Evolutionary conservation across 2,113 vertebrate genomes (phyloP), one percentile per base, ranked within the genome.

Genomic region (Seriola quinqueradiata): DNA sequence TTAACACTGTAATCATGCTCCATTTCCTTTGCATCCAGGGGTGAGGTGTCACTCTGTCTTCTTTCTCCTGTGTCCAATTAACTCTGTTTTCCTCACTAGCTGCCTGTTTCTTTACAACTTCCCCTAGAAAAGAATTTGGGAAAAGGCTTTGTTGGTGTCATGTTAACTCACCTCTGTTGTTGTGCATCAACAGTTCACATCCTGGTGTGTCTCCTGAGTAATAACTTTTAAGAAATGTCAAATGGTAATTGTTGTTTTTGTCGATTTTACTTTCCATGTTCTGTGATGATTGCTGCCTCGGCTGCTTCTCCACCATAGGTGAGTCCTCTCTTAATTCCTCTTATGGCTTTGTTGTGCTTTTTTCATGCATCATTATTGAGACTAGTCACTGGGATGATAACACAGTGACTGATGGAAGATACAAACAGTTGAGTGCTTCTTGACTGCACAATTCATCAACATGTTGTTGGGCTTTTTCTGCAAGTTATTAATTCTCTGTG

Each of bases 241-340:
- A 57, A 77, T 87, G 11, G 14, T 87, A 85, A 88, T 82, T 75
- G 44, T 69, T 69, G 2, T 80, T 79, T 87, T 60, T 81, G 38
- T 90, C 4, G 12, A 46, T 77, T 80, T 82, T 80, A 32, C 74
- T 83, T 90, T 90, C 19, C 81, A 94, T 94, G 90, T 92, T 65
- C 84, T 70, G 55, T 55, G 77, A 78, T 42, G 82, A 40, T 38
- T 44, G 36, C 69, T 84, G 54, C 46, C 48, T 63, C 28, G 69
- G 67, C 67, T 69, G 58, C 48, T 21, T 61, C 58, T 71, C 58
- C 32, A 64, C 38, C 32, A 7, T 10, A 93, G 93, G 93, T 94
- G 77, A 93, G 93, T 92, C 67, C n/a, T 60, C 10, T 60, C 89
- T 87, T 10, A 14, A 34, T 72, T 78, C 19, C 6, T 60, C 9